These are phyloP conservation scores for Brachionus calyciflorus DNA, from an alignment of 1,140 invertebrate species.

Conservation along the genomic window DNA sequence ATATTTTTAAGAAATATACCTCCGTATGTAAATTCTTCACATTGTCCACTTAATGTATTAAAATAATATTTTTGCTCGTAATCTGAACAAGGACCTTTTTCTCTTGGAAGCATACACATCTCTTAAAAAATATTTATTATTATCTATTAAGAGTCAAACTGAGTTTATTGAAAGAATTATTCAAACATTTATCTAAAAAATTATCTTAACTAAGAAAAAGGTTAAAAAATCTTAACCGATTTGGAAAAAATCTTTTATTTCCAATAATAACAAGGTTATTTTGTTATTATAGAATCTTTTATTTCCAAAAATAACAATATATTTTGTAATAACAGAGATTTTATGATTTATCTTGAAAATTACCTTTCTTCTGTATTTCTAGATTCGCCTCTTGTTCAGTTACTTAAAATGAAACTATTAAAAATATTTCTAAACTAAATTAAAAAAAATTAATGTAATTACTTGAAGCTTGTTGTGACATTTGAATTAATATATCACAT, in stretches of 20 bases:
- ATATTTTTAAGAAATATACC: slow-evolving; percentile 57
- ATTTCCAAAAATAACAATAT: too few species aligned
- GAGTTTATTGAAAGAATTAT: too few species aligned
- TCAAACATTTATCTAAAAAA: too few species aligned
- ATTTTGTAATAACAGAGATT: too few species aligned
- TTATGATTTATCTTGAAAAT: too few species aligned
- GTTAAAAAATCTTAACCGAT: too few species aligned
- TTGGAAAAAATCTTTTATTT: too few species aligned
- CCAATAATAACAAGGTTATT: too few species aligned
- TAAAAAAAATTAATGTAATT: too few species aligned
- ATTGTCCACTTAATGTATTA: slow-evolving; percentile 37
- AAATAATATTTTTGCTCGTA: slow-evolving; percentile 45
- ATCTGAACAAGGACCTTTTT: slow-evolving; percentile 48
- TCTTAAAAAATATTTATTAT: neutral
- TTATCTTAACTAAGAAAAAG: too few species aligned
- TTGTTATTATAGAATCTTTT: too few species aligned
- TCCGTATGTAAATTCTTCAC: slow-evolving; percentile 60
- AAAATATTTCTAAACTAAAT: neutral
- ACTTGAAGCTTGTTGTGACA: slow-evolving; percentile 28
- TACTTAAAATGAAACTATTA: neutral
- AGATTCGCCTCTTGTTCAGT: slow-evolving; percentile 32
- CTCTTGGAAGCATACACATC: slow-evolving; percentile 46
- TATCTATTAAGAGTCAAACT: too few species aligned
- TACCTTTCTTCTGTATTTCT: slow-evolving; percentile 27
- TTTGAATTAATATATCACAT: slow-evolving; percentile 61